Evolutionary conservation across 2,888 invertebrate genomes (phyloP), one percentile per base, ranked within the genome.

Genomic region (Labia minor): DNA sequence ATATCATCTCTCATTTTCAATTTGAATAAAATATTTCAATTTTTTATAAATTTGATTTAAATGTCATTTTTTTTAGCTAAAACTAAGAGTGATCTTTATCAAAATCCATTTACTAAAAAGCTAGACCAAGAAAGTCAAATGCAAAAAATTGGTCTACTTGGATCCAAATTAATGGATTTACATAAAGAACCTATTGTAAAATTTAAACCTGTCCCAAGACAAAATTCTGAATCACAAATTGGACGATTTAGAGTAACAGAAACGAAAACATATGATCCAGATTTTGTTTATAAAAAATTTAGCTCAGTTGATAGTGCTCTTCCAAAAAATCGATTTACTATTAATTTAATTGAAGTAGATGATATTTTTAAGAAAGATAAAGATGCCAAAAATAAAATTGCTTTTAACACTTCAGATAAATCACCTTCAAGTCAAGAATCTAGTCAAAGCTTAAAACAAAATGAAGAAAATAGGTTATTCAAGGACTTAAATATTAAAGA

Each of bases 221-320:
- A 49, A 49, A 49, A 49, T 49, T 49, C 49, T 14, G 49, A 49
- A 49, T 49, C 49, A 49, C 49, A 49, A 49, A 49, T 49, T 49
- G 49, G 49, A 49, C 14, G 49, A 49, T 49, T 49, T 14, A 49
- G 6, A 3, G 16, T 49, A 10, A 8, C 49, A 4, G 49, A 49
- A 49, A 49, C 49, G 14, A 11, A 16, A 49, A 11, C 49, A 11
- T 49, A n/a, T 49, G 49, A 49, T 14, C 49, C 49, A 3, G 49
- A 49, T n/a, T 49, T 49, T 49, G 49, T 49, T 49, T 49, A 49
- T 49, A 49, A 49, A 49, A 49, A 49, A 49, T 49, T 49, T 49
- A 49, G 49, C 16, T 49, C 49, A 4, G 49, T 49, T n/a, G 49
- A 49, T 49, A 49, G 49, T 14, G 49, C 49, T 49, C 49, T 49